Conservation (phyloP, 2,888 invertebrate species). For the Euplexia lucipara region DNA sequence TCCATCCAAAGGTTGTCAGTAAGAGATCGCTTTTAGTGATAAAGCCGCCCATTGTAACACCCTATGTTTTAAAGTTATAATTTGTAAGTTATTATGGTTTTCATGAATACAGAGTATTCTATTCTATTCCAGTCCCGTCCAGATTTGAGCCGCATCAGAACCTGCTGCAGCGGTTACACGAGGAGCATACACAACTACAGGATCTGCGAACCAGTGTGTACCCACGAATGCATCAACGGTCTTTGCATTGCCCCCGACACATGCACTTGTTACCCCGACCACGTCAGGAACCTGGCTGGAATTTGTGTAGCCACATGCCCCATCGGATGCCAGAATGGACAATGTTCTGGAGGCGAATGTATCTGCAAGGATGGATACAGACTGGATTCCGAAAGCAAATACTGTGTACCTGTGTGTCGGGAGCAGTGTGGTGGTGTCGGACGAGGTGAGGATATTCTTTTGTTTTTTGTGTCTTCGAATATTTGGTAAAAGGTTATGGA, state of each 20-base stretch:
- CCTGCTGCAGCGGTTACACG: slow-evolving; percentile 94
- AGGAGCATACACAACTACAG: slow-evolving; percentile 90
- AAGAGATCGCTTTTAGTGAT: too few species aligned
- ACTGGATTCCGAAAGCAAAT: slow-evolving; percentile 90
- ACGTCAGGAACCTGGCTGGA: slow-evolving; percentile 88
- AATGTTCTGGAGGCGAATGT: slow-evolving; percentile 92
- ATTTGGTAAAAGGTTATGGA: too few species aligned
- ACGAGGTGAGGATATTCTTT: slow-evolving; percentile 74
- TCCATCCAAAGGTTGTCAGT: too few species aligned
- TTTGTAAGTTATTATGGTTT: too few species aligned
- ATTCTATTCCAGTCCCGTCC: slow-evolving; percentile 87
- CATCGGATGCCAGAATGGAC: slow-evolving; percentile 92
- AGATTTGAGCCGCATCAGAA: slow-evolving; percentile 92
- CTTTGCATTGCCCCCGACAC: slow-evolving; percentile 92
- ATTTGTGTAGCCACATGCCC: slow-evolving; percentile 93
- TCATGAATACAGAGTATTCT: too few species aligned
- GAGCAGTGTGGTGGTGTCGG: slow-evolving; percentile 84
- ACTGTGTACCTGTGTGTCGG: slow-evolving; percentile 92
- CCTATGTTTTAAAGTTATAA: too few species aligned
- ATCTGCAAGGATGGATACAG: slow-evolving; percentile 92
- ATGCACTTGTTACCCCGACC: slow-evolving; percentile 92
- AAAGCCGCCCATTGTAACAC: too few species aligned
- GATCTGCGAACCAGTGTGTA: slow-evolving; percentile 92
- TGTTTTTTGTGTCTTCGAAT: too few species aligned
- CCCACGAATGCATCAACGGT: slow-evolving; percentile 91